Evolutionary conservation across 2,113 vertebrate species (phyloP).

Genomic region (Ophthalmolycus amberensis): DNA sequence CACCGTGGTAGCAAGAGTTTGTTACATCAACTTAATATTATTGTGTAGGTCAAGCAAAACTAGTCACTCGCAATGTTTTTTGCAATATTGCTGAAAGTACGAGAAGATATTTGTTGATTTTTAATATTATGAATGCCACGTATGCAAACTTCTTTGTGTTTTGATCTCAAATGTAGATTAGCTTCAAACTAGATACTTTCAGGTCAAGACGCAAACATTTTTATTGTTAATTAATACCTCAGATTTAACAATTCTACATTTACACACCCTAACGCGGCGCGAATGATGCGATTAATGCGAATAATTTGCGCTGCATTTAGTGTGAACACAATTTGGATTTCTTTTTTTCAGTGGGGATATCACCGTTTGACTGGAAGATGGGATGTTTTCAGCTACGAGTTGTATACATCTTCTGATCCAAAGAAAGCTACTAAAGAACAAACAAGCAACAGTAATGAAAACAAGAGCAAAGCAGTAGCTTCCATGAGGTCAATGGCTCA

Average conservation of each 20-base stretch:
- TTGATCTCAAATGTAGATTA: no score
- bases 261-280: no score
- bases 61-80: no score
- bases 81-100: neutral
- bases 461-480: neutral
- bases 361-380: neutral
- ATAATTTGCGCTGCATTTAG: no score
- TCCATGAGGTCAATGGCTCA: neutral
- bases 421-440: neutral
- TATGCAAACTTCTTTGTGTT: no score
- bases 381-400: neutral
- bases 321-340: no score
- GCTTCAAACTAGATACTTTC: neutral
- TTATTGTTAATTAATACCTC: neutral
- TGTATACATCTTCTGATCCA: neutral
- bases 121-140: no score
- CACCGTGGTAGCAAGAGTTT: no score
- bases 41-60: no score
- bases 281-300: no score
- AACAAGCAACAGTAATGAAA: neutral
- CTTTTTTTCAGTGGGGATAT: no score
- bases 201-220: neutral
- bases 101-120: neutral
- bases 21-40: no score
- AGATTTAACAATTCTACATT: neutral